Evolutionary conservation across 2,888 invertebrate species (phyloP).

Genomic region (Drosophila neonasuta): DNA sequence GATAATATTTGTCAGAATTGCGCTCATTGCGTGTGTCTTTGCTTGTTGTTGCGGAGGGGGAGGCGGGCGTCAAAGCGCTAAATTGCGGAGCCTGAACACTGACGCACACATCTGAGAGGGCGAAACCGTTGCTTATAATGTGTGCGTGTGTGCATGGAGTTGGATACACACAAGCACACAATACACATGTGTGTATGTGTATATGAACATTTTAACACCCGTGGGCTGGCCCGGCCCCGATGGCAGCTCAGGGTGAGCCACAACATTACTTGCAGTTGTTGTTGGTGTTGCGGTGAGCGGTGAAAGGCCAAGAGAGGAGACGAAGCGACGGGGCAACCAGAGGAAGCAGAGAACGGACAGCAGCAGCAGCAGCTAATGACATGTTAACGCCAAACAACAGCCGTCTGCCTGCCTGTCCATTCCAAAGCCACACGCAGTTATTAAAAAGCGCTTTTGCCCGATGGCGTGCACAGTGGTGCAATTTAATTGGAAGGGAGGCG

Average conservation of each 20-base stretch:
- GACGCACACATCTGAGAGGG: slow-evolving; percentile 15
- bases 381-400: slow-evolving; percentile 67
- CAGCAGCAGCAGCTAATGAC: slow-evolving; percentile 66
- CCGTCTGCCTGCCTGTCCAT: slow-evolving; percentile 11
- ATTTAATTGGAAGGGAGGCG: slow-evolving; percentile 35
- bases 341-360: slow-evolving; percentile 38
- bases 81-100: slow-evolving; percentile 46
- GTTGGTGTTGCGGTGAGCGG: slow-evolving; percentile 59
- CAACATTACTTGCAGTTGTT: slow-evolving; percentile 67
- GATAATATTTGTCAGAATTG: slow-evolving; percentile 50
- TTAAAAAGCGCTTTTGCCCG: slow-evolving; percentile 71
- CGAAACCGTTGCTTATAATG: slow-evolving; percentile 15
- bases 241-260: slow-evolving; percentile 76
- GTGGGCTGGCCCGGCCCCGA: slow-evolving; percentile 64
- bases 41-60: slow-evolving; percentile 47
- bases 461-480: slow-evolving; percentile 62
- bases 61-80: slow-evolving; percentile 51
- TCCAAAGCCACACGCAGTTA: slow-evolving; percentile 69
- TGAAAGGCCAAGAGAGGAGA: slow-evolving; percentile 55
- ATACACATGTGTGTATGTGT: background rate
- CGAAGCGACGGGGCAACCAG: slow-evolving; percentile 20
- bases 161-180: slow-evolving; percentile 20
- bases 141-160: slow-evolving; percentile 13
- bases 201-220: slow-evolving; percentile 62
- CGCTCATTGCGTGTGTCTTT: slow-evolving; percentile 35